These are phyloP conservation scores for Petrocephalus schoutedeni DNA, from an alignment of 2,797 vertebrate genomes.

Conservation along the genomic window DNA sequence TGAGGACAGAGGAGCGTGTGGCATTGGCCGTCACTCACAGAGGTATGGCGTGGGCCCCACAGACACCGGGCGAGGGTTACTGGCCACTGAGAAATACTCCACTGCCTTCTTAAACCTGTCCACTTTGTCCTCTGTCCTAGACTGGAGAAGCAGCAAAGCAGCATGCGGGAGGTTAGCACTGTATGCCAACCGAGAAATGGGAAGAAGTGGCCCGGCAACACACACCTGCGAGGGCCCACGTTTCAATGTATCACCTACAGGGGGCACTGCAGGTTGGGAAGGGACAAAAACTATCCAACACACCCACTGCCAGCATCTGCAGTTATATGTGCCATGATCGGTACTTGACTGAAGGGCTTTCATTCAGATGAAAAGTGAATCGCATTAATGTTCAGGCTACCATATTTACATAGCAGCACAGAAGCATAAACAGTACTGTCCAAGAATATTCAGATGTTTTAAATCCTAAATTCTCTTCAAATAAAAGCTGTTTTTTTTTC, in stretches of 20 bases:
- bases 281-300: neutral
- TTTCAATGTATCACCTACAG: neutral
- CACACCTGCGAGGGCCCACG: neutral
- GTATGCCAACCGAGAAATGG: neutral
- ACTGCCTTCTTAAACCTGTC: conserved; percentile 88
- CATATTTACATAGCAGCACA: neutral
- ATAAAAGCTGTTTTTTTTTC: neutral
- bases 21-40: conserved; percentile 61
- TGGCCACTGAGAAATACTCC: conserved; percentile 85
- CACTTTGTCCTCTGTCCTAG: conserved; percentile 87
- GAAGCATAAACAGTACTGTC: neutral
- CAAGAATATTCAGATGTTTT: neutral
- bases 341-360: neutral
- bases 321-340: neutral
- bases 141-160: conserved; percentile 55
- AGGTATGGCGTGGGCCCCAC: conserved; percentile 76
- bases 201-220: neutral
- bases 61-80: conserved; percentile 75
- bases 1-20: neutral
- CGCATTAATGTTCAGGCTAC: neutral
- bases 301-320: neutral
- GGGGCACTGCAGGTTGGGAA: neutral
- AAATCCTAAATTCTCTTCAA: neutral
- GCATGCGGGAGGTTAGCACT: neutral
- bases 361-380: neutral